phyloP scores from a whole-genome alignment of 2,113 vertebrate species.

The Gymnarchus niloticus region DNA sequence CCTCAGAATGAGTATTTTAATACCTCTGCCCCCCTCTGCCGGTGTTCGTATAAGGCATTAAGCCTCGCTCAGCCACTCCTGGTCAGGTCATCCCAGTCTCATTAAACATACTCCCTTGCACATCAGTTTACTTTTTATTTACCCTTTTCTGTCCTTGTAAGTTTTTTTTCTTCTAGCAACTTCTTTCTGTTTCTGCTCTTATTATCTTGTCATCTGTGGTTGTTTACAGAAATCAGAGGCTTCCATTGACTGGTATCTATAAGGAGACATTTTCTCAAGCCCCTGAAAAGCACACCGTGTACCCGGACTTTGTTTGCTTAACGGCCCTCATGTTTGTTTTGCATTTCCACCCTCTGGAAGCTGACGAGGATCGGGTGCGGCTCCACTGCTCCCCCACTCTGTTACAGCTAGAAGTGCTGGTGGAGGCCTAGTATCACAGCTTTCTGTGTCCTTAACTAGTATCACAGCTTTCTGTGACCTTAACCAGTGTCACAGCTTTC shows the following conservation, averaged over 20 bases:
- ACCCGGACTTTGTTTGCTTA: not conserved
- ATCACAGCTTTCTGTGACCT: not conserved
- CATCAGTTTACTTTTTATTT: not conserved
- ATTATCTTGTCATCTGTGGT: not conserved
- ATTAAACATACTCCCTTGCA: not conserved
- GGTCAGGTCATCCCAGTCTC: not conserved
- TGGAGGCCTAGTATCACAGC: not conserved
- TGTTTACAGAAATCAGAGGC: constrained; percentile 1
- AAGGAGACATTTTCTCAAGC: not conserved
- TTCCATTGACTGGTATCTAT: not conserved
- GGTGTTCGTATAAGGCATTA: constrained; percentile 20
- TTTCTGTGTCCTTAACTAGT: constrained; percentile 13
- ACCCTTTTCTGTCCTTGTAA: not conserved
- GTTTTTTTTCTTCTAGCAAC: not conserved
- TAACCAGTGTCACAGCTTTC: not conserved
- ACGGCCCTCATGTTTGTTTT: not conserved
- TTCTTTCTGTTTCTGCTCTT: not conserved
- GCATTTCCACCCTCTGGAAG: not conserved
- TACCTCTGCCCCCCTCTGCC: not conserved
- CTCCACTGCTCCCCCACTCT: constrained; percentile 10
- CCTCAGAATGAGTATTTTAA: constrained; percentile 26
- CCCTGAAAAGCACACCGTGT: not conserved
- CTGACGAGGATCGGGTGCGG: not conserved
- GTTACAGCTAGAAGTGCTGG: not conserved
- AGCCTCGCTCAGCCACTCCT: not conserved